Evolutionary conservation across 2,113 vertebrate species (phyloP).

Genomic region (Dendropsophus ebraccatus): DNA sequence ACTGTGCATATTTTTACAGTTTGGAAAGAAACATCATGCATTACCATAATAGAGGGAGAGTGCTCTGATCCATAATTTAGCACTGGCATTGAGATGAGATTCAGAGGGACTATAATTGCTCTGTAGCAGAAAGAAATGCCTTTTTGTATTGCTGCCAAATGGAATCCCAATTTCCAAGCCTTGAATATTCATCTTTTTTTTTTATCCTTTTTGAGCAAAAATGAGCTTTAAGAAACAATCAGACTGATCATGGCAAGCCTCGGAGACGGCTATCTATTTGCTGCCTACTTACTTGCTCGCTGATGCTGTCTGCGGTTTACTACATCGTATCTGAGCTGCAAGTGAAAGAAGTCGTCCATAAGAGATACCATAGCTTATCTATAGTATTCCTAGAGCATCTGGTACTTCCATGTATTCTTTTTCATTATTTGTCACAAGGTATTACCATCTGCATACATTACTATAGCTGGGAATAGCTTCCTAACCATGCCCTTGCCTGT

Average conservation of each 20-base stretch:
- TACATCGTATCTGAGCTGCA: background rate
- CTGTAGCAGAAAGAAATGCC: background rate
- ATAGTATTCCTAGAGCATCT: too few relatives aligned
- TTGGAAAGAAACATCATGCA: too few relatives aligned
- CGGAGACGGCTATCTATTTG: background rate
- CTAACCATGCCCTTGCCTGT: too few relatives aligned
- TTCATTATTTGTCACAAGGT: too few relatives aligned
- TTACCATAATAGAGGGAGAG: background rate
- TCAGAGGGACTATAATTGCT: background rate
- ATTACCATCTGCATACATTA: too few relatives aligned
- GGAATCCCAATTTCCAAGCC: conserved; percentile 6
- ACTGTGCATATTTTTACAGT: background rate
- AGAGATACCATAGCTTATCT: background rate
- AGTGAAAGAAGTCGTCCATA: background rate
- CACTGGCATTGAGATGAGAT: background rate
- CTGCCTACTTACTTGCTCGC: background rate
- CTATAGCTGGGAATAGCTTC: too few relatives aligned
- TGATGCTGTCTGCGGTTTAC: background rate
- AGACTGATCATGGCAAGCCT: background rate
- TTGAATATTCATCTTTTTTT: background rate
- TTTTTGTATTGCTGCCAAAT: conserved; percentile 20
- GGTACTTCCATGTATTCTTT: too few relatives aligned
- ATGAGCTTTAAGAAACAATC: background rate
- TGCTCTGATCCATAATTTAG: conserved; percentile 38
- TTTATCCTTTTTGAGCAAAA: conserved; percentile 1